phyloP scores from a whole-genome alignment of 1,140 invertebrate species.

The Dendroctonus valens region DNA sequence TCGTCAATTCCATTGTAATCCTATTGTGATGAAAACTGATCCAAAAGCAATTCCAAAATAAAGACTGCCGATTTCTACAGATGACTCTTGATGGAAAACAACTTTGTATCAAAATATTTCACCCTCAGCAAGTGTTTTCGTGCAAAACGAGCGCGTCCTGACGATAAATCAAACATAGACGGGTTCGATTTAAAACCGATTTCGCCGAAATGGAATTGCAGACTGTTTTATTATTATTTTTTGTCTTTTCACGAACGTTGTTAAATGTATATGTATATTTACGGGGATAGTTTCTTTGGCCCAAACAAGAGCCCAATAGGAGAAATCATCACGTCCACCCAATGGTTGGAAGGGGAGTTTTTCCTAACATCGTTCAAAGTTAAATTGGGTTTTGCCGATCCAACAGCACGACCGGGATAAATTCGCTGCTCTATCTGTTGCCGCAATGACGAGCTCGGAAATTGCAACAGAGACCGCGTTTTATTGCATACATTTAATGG shows the following conservation, averaged over 20 bases:
- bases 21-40: too few relatives aligned
- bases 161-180: slow-evolving; percentile 23
- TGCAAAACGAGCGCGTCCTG: slow-evolving; percentile 7
- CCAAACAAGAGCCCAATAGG: neutral
- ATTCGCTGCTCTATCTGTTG: slow-evolving; percentile 21
- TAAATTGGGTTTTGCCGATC: slow-evolving; percentile 10
- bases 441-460: slow-evolving; percentile 20
- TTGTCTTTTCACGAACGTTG: neutral
- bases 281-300: neutral
- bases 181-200: slow-evolving; percentile 23
- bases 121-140: neutral
- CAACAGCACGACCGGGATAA: slow-evolving; percentile 9
- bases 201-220: slow-evolving; percentile 1
- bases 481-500: slow-evolving; percentile 6
- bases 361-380: neutral
- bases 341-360: neutral
- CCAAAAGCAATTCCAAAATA: too few relatives aligned
- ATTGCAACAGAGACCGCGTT: slow-evolving; percentile 8
- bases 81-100: neutral
- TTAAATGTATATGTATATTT: neutral
- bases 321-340: neutral
- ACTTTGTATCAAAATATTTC: slow-evolving; percentile 22
- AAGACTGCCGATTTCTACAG: neutral
- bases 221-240: neutral
- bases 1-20: too few relatives aligned